Conservation (phyloP, 2,797 vertebrate species). For the Geotrypetes seraphini region DNA sequence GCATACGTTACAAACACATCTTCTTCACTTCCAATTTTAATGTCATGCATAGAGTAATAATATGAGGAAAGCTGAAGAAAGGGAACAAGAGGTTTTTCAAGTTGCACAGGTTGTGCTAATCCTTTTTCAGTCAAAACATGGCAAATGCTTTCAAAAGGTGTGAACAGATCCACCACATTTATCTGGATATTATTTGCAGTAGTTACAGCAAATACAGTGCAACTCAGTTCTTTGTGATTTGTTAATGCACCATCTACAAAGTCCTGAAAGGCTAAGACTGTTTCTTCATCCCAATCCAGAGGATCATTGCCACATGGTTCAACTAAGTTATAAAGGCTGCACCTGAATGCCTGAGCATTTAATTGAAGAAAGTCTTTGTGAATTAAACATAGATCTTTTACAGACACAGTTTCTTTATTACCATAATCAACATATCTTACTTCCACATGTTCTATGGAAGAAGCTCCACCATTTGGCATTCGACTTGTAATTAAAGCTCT, state of each 20-base stretch:
- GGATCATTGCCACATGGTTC: slow-evolving; percentile 54
- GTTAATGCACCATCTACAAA: slow-evolving; percentile 61
- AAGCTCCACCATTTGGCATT: background rate
- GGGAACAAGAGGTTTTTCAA: slow-evolving; percentile 42
- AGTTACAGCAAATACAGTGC: slow-evolving; percentile 81
- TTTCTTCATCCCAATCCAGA: slow-evolving; percentile 64
- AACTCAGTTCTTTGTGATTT: slow-evolving; percentile 58
- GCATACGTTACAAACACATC: slow-evolving; percentile 64
- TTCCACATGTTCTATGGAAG: slow-evolving; percentile 44
- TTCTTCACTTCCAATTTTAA: slow-evolving; percentile 84
- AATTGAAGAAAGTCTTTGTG: slow-evolving; percentile 60
- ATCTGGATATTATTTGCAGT: slow-evolving; percentile 58
- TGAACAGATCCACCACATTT: slow-evolving; percentile 81
- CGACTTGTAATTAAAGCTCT: slow-evolving; percentile 67
- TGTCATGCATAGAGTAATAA: slow-evolving; percentile 73
- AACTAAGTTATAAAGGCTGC: slow-evolving; percentile 79
- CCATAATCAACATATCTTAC: slow-evolving; percentile 85
- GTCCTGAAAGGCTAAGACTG: slow-evolving; percentile 52
- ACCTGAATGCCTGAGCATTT: slow-evolving; percentile 80
- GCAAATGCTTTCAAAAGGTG: slow-evolving; percentile 80
- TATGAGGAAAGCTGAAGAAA: slow-evolving; percentile 68
- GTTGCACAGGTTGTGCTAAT: slow-evolving; percentile 41
- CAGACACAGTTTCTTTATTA: slow-evolving; percentile 54
- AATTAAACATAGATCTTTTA: slow-evolving; percentile 61
- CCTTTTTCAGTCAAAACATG: slow-evolving; percentile 53